Conservation (phyloP, 2,797 vertebrate genomes). For the Sebastes flavidus region DNA sequence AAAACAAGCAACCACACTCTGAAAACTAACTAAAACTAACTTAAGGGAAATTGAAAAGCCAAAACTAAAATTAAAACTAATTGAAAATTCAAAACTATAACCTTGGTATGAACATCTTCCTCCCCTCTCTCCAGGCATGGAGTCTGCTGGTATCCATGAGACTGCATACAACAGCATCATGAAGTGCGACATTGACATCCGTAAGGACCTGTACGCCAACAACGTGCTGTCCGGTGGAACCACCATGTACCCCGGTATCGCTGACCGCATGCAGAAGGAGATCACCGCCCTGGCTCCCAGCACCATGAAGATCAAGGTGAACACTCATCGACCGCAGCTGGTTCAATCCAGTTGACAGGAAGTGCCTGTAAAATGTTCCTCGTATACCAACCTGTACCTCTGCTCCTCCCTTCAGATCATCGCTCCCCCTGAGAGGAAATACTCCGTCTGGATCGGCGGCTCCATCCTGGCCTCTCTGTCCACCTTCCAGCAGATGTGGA, state of each 20-base stretch:
- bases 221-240: conserved; percentile 96
- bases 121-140: conserved; percentile 87
- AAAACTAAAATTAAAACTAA: no score
- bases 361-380: background rate
- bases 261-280: conserved; percentile 99
- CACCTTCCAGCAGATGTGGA: conserved; percentile 99
- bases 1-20: no score
- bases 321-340: background rate
- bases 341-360: background rate
- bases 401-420: conserved; percentile 87
- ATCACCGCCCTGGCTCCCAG: conserved; percentile 98
- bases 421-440: conserved; percentile 96
- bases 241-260: conserved; percentile 99
- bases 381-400: background rate
- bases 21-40: no score
- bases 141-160: conserved; percentile 98
- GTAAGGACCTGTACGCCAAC: conserved; percentile 98
- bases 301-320: conserved; percentile 99
- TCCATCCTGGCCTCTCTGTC: conserved; percentile 99
- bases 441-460: conserved; percentile 99
- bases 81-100: no score
- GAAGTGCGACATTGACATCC: conserved; percentile 99
- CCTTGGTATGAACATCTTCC: background rate
- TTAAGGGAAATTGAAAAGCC: no score
- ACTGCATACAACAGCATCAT: conserved; percentile 99